Conservation (phyloP, 2,797 vertebrate species). For the Triplophysa bombifrons region DNA sequence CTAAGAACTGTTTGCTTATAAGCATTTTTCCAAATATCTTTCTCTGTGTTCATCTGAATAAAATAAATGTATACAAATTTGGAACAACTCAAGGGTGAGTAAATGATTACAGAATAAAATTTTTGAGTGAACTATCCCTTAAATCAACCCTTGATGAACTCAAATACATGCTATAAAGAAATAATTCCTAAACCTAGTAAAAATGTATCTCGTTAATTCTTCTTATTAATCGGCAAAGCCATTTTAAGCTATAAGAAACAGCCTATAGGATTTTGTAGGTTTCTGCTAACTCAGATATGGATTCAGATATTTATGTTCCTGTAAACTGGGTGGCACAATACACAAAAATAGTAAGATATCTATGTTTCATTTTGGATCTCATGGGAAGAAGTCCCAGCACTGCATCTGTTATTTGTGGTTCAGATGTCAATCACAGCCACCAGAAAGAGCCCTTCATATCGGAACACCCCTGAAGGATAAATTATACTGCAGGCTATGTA, state of each 20-base stretch:
- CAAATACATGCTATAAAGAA: conserved; percentile 15
- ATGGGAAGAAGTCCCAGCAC: conserved; percentile 34
- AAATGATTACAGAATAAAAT: no score
- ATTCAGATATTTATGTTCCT: conserved; percentile 37
- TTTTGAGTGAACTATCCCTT: no score
- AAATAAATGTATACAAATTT: no score
- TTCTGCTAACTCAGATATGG: conserved; percentile 45
- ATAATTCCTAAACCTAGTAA: background rate
- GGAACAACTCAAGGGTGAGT: no score
- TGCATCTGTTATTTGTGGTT: conserved; percentile 44
- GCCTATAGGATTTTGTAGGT: conserved; percentile 1
- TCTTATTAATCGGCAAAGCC: background rate
- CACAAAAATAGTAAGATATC: conserved; percentile 52
- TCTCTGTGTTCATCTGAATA: no score
- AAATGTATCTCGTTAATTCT: background rate
- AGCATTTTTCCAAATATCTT: no score
- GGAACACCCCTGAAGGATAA: conserved; percentile 10
- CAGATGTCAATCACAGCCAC: conserved; percentile 42
- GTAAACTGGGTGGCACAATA: conserved; percentile 44
- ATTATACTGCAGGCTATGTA: background rate
- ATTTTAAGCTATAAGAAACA: background rate
- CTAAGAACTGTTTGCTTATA: no score
- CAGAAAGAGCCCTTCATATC: conserved; percentile 15
- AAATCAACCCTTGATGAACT: conserved; percentile 9
- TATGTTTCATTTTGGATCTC: conserved; percentile 41